Conservation (phyloP, 2,797 vertebrate species). For the Diglossa cyanea region DNA sequence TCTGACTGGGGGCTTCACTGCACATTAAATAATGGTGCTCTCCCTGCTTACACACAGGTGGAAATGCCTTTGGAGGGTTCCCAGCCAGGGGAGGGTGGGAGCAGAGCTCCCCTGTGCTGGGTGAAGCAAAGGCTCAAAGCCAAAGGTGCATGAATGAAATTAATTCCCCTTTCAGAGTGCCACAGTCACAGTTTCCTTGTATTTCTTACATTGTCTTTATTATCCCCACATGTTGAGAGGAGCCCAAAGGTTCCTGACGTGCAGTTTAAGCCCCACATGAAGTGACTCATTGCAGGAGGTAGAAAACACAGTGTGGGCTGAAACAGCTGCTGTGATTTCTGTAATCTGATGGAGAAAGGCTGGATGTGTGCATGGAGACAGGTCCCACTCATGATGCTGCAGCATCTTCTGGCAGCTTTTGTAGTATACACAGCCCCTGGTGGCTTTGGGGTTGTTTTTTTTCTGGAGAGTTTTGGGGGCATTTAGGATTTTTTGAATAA, state of each 20-base stretch:
- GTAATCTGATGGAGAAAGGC: background rate
- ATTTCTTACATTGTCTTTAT: background rate
- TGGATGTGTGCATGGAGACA: background rate
- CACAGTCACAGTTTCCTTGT: rapidly evolving
- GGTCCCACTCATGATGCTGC: background rate
- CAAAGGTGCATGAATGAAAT: background rate
- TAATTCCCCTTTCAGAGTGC: background rate
- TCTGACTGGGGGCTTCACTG: background rate
- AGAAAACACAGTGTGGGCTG: background rate
- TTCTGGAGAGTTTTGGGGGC: background rate
- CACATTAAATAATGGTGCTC: rapidly evolving
- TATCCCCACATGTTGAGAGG: rapidly evolving
- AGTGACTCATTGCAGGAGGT: background rate
- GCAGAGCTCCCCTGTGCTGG: background rate
- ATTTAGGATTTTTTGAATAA: background rate
- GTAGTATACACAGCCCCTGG: background rate
- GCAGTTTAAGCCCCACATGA: background rate
- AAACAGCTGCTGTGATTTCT: rapidly evolving
- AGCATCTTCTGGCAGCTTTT: background rate
- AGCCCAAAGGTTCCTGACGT: rapidly evolving
- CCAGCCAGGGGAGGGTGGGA: background rate
- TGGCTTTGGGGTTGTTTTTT: background rate
- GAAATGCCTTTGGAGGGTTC: background rate
- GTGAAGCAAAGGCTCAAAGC: background rate
- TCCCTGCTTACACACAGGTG: background rate